A percentile compares a stretch with the other conserved stretches of the same genome.
Conservation (phyloP, 2,888 invertebrate species). For the Acanthococcus lagerstroemiae region DNA sequence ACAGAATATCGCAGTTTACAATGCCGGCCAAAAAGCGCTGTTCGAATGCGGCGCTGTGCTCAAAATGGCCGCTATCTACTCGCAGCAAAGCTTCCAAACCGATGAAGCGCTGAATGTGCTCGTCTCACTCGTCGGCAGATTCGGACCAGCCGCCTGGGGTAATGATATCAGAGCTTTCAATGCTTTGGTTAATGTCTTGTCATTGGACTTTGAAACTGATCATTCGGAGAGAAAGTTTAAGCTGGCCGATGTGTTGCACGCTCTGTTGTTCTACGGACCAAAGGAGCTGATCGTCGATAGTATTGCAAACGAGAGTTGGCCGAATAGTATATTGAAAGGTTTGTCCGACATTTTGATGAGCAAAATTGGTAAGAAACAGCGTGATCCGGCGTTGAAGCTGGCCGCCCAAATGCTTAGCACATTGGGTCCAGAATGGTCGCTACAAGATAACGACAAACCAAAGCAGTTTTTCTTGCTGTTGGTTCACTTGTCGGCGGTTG, state of each 20-base stretch:
- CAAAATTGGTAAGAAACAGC: slow-evolving; percentile 75
- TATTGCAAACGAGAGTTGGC: slow-evolving; percentile 67
- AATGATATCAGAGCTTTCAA: slow-evolving; percentile 69
- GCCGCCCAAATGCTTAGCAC: slow-evolving; percentile 70
- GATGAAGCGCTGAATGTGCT: slow-evolving; percentile 77
- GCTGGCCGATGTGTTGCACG: slow-evolving; percentile 66
- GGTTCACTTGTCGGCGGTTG: slow-evolving; percentile 79
- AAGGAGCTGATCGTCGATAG: slow-evolving; percentile 54
- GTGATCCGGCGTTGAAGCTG: slow-evolving; percentile 77
- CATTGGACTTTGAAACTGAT: slow-evolving; percentile 79
- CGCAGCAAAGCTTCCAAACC: slow-evolving; percentile 78
- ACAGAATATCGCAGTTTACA: slow-evolving; percentile 66
- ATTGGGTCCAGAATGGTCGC: slow-evolving; percentile 74
- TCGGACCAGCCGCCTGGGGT: slow-evolving; percentile 67
- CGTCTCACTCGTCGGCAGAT: slow-evolving; percentile 60
- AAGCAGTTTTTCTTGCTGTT: slow-evolving; percentile 71
- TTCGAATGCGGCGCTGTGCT: slow-evolving; percentile 66
- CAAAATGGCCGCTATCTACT: slow-evolving; percentile 76
- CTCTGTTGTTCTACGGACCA: slow-evolving; percentile 62
- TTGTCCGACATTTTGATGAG: slow-evolving; percentile 73
- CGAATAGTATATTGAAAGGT: slow-evolving; percentile 67
- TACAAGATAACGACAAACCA: slow-evolving; percentile 61
- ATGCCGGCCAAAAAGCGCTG: slow-evolving; percentile 68
- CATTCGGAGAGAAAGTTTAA: slow-evolving; percentile 83
- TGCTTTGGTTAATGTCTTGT: slow-evolving; percentile 68